Percentiles rank a stretch among this genome's conserved stretches.
These are phyloP conservation scores for Dryobota labecula DNA, from an alignment of 2,888 invertebrate genomes.

Conservation along the genomic window DNA sequence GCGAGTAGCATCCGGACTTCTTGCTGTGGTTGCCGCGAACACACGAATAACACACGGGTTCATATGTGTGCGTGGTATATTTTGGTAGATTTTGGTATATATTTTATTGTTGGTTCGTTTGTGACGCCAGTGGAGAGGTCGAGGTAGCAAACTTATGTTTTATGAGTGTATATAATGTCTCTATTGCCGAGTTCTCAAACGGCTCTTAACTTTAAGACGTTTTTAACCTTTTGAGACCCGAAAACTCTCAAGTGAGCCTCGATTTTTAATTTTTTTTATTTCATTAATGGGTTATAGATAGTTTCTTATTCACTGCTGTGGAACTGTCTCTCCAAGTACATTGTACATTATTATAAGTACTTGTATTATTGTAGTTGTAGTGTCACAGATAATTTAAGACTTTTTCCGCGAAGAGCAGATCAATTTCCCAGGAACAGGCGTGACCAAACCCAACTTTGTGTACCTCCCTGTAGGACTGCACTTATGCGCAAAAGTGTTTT, in stretches of 20 bases:
- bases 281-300: too few relatives aligned
- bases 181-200: neutral
- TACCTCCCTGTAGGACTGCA: too few relatives aligned
- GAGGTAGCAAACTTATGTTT: slow-evolving; percentile 66
- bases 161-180: neutral
- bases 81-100: slow-evolving; percentile 37
- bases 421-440: too few relatives aligned
- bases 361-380: too few relatives aligned
- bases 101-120: slow-evolving; percentile 46
- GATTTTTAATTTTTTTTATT: too few relatives aligned
- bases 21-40: slow-evolving; percentile 89
- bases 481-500: too few relatives aligned
- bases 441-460: too few relatives aligned
- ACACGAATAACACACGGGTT: slow-evolving; percentile 83
- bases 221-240: neutral
- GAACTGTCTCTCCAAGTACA: neutral
- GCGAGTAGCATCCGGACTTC: slow-evolving; percentile 95
- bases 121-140: slow-evolving; percentile 70
- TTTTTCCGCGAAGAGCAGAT: too few relatives aligned
- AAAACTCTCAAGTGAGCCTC: neutral
- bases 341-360: too few relatives aligned
- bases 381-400: neutral
- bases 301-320: neutral
- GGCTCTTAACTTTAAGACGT: neutral
- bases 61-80: slow-evolving; percentile 81